These are phyloP conservation scores for Eristalinus sepulchralis DNA, from an alignment of 2,888 invertebrate species.

Conservation along the genomic window DNA sequence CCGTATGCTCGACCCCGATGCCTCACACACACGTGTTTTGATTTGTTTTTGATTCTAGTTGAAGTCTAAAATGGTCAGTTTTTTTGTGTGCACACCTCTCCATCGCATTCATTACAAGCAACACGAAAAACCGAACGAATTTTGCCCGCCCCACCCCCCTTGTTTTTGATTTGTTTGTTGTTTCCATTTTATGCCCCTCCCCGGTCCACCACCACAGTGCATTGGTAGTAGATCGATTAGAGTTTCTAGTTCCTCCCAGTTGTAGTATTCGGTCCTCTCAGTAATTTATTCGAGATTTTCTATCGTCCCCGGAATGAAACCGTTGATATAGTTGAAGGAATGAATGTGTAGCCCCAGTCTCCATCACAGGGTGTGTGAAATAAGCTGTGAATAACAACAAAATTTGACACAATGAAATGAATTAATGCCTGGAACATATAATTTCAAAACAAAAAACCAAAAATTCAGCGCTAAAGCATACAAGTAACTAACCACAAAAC, in stretches of 20 bases:
- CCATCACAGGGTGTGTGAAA: background rate
- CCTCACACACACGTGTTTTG: conserved; percentile 10
- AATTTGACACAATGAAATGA: conserved; percentile 28
- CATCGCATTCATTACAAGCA: conserved; percentile 4
- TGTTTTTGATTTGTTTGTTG: background rate
- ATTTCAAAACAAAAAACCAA: conserved; percentile 8
- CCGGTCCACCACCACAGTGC: too few species aligned
- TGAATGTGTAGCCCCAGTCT: conserved; percentile 21
- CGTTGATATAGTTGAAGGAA: conserved; percentile 10
- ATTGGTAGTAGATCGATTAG: background rate
- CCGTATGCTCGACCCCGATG: conserved; percentile 6
- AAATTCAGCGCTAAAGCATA: conserved; percentile 7
- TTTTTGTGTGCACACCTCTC: background rate
- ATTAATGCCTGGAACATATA: conserved; percentile 44
- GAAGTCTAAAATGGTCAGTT: conserved; percentile 11
- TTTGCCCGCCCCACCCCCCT: conserved; percentile 2
- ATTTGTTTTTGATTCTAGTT: conserved; percentile 8
- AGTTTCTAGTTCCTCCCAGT: background rate
- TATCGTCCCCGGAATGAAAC: conserved; percentile 37
- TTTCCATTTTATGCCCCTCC: background rate
- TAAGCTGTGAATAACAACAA: conserved; percentile 43
- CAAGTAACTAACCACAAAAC: conserved; percentile 10
- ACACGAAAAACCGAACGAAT: background rate
- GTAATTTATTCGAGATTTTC: conserved; percentile 2
- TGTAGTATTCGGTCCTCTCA: background rate